Conservation (phyloP, 2,888 invertebrate species). For the Ennomos quercinarius region DNA sequence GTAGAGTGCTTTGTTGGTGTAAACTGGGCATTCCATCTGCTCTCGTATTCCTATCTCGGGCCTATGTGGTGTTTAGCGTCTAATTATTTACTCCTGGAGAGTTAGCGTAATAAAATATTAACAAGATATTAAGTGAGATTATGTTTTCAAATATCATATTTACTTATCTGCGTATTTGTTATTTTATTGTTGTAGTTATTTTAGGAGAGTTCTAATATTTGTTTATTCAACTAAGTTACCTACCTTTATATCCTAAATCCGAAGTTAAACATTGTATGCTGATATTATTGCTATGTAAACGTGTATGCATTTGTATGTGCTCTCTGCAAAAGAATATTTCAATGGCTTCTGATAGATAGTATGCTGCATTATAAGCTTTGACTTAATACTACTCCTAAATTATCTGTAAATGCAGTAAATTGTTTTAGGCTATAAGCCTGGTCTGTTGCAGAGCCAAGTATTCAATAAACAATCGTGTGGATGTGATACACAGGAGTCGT, state of each 20-base stretch:
- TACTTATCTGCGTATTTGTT: constrained; percentile 75
- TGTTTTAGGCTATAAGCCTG: constrained; percentile 45
- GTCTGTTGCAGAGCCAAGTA: constrained; percentile 67
- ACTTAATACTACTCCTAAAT: neutral
- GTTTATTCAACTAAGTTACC: constrained; percentile 71
- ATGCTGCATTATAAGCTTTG: constrained; percentile 16
- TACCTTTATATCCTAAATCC: constrained; percentile 58
- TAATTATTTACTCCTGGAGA: constrained; percentile 60
- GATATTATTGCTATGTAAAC: constrained; percentile 39
- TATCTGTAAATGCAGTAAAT: constrained; percentile 22
- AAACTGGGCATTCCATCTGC: constrained; percentile 24
- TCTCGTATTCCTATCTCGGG: constrained; percentile 51
- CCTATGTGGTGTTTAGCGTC: constrained; percentile 58
- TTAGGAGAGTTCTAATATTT: constrained; percentile 83
- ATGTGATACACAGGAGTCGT: constrained; percentile 73
- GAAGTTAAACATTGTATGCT: constrained; percentile 59
- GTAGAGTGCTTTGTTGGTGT: constrained; percentile 12
- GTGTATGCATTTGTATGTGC: constrained; percentile 27
- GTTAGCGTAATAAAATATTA: constrained; percentile 69
- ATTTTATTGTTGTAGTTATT: constrained; percentile 78
- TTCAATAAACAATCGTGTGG: constrained; percentile 55
- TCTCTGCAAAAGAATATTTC: constrained; percentile 40
- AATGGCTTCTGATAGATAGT: constrained; percentile 19
- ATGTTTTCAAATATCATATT: constrained; percentile 63
- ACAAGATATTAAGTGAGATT: constrained; percentile 82